Conservation (phyloP, 2,797 vertebrate genomes). For the Eulemur albifrons region DNA sequence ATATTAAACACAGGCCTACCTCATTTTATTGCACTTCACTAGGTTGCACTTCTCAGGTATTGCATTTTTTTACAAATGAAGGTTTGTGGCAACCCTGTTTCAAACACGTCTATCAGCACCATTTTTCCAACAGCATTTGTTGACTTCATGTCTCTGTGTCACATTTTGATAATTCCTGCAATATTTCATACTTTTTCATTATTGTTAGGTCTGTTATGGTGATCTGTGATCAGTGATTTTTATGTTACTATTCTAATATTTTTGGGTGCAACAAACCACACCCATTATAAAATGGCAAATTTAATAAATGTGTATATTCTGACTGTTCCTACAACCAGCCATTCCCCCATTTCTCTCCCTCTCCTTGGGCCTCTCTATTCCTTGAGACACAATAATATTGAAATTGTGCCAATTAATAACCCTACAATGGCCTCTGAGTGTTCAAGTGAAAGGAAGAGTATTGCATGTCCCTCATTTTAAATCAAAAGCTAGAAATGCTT, state of each 20-base stretch:
- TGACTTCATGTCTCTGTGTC: background rate
- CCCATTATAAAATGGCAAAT: background rate
- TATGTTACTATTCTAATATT: background rate
- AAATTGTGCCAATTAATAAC: background rate
- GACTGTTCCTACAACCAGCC: background rate
- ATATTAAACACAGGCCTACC: background rate
- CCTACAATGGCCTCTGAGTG: background rate
- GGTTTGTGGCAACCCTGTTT: background rate
- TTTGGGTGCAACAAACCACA: background rate
- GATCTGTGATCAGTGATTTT: background rate
- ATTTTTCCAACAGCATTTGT: background rate
- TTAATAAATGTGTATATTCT: background rate
- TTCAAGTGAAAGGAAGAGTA: background rate
- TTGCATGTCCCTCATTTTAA: background rate
- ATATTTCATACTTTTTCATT: background rate
- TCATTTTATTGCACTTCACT: background rate
- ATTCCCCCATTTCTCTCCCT: background rate
- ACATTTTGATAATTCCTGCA: background rate
- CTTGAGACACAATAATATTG: background rate
- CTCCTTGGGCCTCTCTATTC: background rate
- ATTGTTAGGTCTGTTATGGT: background rate
- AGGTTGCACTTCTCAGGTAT: background rate
- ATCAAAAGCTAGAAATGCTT: background rate
- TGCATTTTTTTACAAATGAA: background rate
- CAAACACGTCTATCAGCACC: background rate